Evolutionary conservation across 2,888 invertebrate species (phyloP), one percentile per base, ranked within the genome.

Genomic region (Acanthoscelides obtectus): DNA sequence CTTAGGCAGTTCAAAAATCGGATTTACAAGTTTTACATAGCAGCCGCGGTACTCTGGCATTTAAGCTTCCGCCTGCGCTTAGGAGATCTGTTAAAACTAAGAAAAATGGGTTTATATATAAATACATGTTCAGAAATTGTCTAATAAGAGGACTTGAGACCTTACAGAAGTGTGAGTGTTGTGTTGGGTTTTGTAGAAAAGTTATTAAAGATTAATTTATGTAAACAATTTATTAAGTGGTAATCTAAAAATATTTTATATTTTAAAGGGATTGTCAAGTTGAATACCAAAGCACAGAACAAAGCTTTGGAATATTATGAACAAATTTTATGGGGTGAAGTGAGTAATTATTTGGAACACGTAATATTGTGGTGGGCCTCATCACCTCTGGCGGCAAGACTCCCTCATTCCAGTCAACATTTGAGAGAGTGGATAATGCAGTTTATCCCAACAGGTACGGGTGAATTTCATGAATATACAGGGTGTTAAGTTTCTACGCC

Each of bases 291-390:
- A 81, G 89, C 90, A 0, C 88, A 89, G 65, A 87, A 88, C 69
- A 92, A 90, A 84, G 90, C 91, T 17, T 86, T 90, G 6, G 89
- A 90, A 78, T 92, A 91, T 81, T 93, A 93, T 80, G 91, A 92
- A 79, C 90, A 92, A 81, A 89, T 92, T 71, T 86, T 94, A 25
- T 95, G 95, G 95, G 92, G 92, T 0, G 92, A 94, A 80, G 92
- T 94, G 0, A 94, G 94, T 0, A 91, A 91, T 73, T 92, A 91
- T 79, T 86, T 94, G 69, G 94, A 95, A 81, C 94, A 95, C 80
- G 90, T 94, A 21, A 89, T 95, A 22, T 86, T 95, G 0, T 95
- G 95, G 95, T 94, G 94, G 94, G 92, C 92, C 0, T 87, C 91
- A 17, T 91, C 90, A 75, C 92, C 93, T 0, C 85, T 94, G 66